Conservation (phyloP, 92 coral and sea anemone species). For the Palythoa grandiflora region DNA sequence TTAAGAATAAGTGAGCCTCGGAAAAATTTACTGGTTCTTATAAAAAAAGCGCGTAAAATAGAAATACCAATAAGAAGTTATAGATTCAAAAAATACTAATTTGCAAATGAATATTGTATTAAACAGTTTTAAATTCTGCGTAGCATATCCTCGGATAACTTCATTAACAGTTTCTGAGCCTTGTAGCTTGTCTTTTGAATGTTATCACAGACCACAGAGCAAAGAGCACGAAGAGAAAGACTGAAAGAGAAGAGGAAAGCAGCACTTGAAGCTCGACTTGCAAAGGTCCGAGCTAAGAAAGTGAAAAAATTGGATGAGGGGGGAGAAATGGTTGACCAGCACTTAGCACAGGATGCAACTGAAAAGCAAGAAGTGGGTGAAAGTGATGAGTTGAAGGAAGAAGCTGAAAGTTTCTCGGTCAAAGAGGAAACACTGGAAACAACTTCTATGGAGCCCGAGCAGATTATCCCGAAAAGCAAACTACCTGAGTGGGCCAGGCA, state of each 20-base stretch:
- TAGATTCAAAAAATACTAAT: background rate
- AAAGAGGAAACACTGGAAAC: background rate
- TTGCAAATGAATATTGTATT: background rate
- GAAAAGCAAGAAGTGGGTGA: slow-evolving; percentile 32
- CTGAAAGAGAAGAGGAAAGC: slow-evolving; percentile 95
- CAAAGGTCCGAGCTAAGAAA: slow-evolving; percentile 89
- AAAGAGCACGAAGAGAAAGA: slow-evolving; percentile 85
- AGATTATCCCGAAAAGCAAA: slow-evolving; percentile 15
- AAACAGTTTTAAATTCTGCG: background rate
- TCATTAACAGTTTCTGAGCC: background rate
- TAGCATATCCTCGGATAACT: background rate
- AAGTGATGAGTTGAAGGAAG: slow-evolving; percentile 23
- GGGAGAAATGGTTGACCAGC: slow-evolving; percentile 55
- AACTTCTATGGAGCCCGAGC: background rate
- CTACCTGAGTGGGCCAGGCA: slow-evolving; percentile 88
- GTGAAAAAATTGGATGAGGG: slow-evolving; percentile 73
- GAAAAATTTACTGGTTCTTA: no score
- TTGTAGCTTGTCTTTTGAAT: background rate
- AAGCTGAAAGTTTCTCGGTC: background rate
- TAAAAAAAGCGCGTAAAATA: no score
- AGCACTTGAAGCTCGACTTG: slow-evolving; percentile 92
- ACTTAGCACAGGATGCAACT: background rate
- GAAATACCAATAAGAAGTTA: background rate
- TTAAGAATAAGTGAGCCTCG: no score
- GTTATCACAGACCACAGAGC: slow-evolving; percentile 81